A percentile compares a stretch with the other conserved stretches of the same genome.
phyloP scores from a whole-genome alignment of 2,797 vertebrate species.

The Chiroxiphia lanceolata region DNA sequence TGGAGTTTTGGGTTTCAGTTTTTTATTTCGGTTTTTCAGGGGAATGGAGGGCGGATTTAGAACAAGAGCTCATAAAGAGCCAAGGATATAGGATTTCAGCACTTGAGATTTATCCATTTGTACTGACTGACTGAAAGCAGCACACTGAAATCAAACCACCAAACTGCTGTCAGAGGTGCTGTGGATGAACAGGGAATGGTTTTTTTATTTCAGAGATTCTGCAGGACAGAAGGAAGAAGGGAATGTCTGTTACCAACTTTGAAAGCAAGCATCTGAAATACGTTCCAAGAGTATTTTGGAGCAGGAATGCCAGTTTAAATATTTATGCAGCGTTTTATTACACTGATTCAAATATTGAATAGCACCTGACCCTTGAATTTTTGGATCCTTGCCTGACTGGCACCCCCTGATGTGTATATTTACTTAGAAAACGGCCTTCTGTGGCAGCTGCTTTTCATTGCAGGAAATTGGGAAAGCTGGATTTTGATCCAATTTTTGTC shows the following conservation, averaged over 20 bases:
- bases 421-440: conserved; percentile 27
- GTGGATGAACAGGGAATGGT: background rate
- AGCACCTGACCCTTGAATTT: conserved; percentile 45
- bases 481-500: conserved; percentile 9
- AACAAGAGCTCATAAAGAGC: background rate
- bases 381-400: conserved; percentile 51
- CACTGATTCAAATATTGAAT: conserved; percentile 51
- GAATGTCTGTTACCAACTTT: conserved; percentile 51
- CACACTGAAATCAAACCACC: conserved; percentile 12
- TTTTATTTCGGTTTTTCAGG: background rate
- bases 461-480: background rate
- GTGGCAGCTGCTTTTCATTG: conserved; percentile 22
- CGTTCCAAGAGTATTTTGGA: conserved; percentile 56
- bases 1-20: background rate
- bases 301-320: conserved; percentile 65
- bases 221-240: conserved; percentile 3
- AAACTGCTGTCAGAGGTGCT: conserved; percentile 33
- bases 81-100: conserved; percentile 19
- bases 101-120: conserved; percentile 32
- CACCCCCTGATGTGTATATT: conserved; percentile 21
- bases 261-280: conserved; percentile 53
- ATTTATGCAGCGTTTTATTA: conserved; percentile 66
- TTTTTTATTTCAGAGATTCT: conserved; percentile 34
- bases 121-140: conserved; percentile 13
- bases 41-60: background rate